phyloP scores from a whole-genome alignment of 2,797 vertebrate species.

The Pitangus sulphuratus region DNA sequence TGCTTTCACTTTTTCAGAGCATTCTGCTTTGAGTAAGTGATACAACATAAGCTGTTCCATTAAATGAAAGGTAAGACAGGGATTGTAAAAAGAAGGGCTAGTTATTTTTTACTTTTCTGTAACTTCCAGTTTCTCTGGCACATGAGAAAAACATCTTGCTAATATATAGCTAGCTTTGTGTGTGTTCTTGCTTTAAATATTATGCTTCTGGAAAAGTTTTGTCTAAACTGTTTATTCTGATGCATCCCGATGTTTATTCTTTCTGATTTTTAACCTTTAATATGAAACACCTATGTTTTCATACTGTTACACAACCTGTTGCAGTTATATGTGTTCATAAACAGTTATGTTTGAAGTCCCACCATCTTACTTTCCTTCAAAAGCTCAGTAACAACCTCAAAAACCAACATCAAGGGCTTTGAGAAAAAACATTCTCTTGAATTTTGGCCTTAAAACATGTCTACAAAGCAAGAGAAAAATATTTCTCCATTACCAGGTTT shows the following conservation, averaged over 20 bases:
- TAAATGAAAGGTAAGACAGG: neutral
- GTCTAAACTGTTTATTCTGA: neutral
- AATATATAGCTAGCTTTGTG: neutral
- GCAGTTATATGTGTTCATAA: neutral
- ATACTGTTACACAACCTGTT: neutral
- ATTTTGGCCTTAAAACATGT: neutral
- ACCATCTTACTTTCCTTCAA: neutral
- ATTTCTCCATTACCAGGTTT: neutral
- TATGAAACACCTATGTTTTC: neutral
- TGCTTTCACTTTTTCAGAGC: neutral
- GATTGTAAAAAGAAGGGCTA: neutral
- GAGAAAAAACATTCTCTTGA: neutral
- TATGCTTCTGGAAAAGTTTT: neutral
- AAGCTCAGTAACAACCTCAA: neutral
- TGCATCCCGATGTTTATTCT: neutral
- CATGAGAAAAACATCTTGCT: neutral
- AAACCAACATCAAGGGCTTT: neutral
- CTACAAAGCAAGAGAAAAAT: neutral
- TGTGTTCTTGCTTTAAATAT: neutral
- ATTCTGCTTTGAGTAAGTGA: neutral
- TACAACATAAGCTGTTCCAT: neutral
- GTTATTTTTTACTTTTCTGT: neutral
- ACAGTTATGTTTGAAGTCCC: neutral
- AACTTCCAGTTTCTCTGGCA: neutral
- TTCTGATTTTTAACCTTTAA: conserved; percentile 36